These are phyloP conservation scores for Carlito syrichta DNA, from an alignment of 2,113 vertebrate species.

Conservation along the genomic window DNA sequence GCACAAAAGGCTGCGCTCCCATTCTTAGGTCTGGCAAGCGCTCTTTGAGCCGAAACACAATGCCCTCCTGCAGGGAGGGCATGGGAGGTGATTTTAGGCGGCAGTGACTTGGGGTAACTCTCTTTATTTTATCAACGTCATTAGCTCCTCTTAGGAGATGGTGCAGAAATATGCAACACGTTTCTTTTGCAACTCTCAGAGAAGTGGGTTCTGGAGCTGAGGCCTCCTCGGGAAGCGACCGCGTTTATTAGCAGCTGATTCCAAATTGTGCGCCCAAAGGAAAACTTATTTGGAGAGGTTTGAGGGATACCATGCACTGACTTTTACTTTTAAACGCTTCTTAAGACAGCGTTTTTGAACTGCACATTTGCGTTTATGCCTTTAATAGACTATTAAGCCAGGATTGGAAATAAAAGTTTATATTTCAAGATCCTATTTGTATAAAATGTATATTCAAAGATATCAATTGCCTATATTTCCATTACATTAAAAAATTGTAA, in stretches of 20 bases:
- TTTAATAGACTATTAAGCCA: background rate
- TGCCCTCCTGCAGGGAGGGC: background rate
- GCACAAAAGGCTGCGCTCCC: background rate
- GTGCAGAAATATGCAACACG: background rate
- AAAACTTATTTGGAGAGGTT: background rate
- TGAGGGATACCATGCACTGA: background rate
- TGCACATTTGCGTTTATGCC: background rate
- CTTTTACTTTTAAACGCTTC: background rate
- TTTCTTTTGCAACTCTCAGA: background rate
- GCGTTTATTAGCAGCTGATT: background rate
- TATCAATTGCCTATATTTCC: background rate
- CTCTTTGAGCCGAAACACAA: slow-evolving; percentile 48
- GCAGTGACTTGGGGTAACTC: background rate
- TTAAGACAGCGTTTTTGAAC: background rate
- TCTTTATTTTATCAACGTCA: slow-evolving; percentile 35
- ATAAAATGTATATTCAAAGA: slow-evolving; percentile 8
- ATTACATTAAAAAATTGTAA: background rate
- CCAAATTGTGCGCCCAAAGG: background rate
- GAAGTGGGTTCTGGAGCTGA: background rate
- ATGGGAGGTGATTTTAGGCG: background rate
- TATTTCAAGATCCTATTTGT: background rate
- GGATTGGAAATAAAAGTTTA: background rate
- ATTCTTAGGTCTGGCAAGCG: slow-evolving; percentile 43
- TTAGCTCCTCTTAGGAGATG: background rate
- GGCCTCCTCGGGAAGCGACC: background rate